Evolutionary conservation across 2,888 invertebrate genomes (phyloP).

Genomic region (Keiferia lycopersicella): DNA sequence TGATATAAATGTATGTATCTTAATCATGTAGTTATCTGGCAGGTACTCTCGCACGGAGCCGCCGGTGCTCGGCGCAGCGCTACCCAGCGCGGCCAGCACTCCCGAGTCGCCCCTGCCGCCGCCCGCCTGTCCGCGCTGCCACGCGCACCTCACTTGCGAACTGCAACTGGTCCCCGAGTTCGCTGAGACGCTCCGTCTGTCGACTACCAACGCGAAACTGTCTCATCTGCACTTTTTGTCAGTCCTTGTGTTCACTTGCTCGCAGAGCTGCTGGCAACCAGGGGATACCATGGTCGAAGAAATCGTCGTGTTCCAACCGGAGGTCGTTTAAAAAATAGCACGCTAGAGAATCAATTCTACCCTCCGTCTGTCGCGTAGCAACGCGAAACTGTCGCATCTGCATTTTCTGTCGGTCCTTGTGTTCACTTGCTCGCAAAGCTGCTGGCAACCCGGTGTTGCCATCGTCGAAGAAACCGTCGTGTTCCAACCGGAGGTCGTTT

Average conservation of each 20-base stretch:
- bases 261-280: slow-evolving; percentile 91
- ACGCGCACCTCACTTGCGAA: slow-evolving; percentile 88
- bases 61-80: slow-evolving; percentile 86
- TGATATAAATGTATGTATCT: too few species aligned
- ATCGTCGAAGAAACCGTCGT: slow-evolving; percentile 86
- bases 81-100: slow-evolving; percentile 56
- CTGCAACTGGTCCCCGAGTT: slow-evolving; percentile 91
- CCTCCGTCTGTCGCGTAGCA: slow-evolving; percentile 80
- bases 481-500: slow-evolving; percentile 86
- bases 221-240: slow-evolving; percentile 90
- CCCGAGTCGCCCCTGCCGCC: slow-evolving; percentile 70
- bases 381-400: slow-evolving; percentile 77
- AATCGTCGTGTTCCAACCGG: slow-evolving; percentile 88
- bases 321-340: slow-evolving; percentile 65
- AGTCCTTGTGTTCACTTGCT: slow-evolving; percentile 91
- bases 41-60: slow-evolving; percentile 89
- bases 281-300: slow-evolving; percentile 86
- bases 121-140: slow-evolving; percentile 84
- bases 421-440: slow-evolving; percentile 91
- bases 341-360: slow-evolving; percentile 47
- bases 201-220: slow-evolving; percentile 72
- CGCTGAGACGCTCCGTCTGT: slow-evolving; percentile 85
- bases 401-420: slow-evolving; percentile 94
- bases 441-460: slow-evolving; percentile 88
- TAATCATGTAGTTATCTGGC: too few species aligned